A percentile compares a stretch with the other conserved stretches of the same genome.
phyloP scores from a whole-genome alignment of 1,140 invertebrate genomes.

The Amphibalanus amphitrite region DNA sequence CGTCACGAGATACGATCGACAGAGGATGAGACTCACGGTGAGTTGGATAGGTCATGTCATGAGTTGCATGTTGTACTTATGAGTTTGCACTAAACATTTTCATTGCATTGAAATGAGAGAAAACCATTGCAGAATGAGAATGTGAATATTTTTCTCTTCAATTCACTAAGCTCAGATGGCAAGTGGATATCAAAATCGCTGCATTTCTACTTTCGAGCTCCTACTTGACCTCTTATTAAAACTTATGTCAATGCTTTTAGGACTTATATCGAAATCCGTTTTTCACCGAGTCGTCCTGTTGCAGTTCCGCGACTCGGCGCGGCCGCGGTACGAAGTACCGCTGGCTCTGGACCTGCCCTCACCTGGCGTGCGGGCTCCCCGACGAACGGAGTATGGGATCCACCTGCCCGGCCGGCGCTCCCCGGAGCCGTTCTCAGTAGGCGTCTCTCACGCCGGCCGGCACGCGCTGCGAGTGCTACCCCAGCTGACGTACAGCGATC shows the following conservation, averaged over 20 bases:
- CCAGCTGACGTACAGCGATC: constrained; percentile 27
- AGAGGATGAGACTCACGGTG: not conserved
- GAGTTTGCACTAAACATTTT: too few species aligned
- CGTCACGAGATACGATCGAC: not conserved
- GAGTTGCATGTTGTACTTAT: too few species aligned
- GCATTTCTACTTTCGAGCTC: too few species aligned
- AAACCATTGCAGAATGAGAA: too few species aligned
- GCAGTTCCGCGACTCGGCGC: constrained; percentile 23
- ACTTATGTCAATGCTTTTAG: too few species aligned
- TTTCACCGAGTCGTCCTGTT: not conserved
- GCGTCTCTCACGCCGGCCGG: constrained; percentile 16
- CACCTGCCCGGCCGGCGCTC: constrained; percentile 15
- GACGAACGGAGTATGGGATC: constrained; percentile 20
- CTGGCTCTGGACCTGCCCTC: constrained; percentile 20
- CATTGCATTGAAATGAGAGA: too few species aligned
- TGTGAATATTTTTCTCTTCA: too few species aligned
- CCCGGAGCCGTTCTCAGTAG: constrained; percentile 25
- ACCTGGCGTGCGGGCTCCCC: constrained; percentile 2
- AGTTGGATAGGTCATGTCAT: too few species aligned
- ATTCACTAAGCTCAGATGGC: too few species aligned
- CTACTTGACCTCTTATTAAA: too few species aligned
- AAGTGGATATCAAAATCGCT: too few species aligned
- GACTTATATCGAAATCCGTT: too few species aligned
- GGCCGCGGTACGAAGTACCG: constrained; percentile 24
- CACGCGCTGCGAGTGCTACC: not conserved